Conservation (phyloP, 1,140 invertebrate species). For the Caenorhabditis tropicalis region DNA sequence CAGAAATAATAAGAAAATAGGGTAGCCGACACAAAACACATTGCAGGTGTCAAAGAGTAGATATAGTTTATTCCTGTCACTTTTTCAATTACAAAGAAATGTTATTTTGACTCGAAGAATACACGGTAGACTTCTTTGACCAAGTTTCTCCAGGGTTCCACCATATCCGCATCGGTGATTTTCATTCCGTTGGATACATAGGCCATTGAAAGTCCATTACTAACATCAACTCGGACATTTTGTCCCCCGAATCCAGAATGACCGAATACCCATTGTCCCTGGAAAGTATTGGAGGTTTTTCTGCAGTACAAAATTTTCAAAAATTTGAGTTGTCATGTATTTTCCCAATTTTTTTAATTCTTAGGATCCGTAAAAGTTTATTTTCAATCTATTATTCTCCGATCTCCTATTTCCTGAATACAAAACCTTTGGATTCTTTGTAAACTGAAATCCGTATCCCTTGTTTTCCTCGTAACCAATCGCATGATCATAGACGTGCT, state of each 20-base stretch:
- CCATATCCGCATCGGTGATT: constrained; percentile 52
- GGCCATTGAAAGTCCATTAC: constrained; percentile 52
- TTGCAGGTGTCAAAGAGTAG: not conserved
- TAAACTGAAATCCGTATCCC: constrained; percentile 55
- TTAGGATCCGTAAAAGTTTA: too few relatives aligned
- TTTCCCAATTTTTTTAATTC: too few relatives aligned
- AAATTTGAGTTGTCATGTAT: too few relatives aligned
- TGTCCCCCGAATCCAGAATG: constrained; percentile 58
- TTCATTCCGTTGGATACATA: constrained; percentile 58
- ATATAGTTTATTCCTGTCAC: not conserved
- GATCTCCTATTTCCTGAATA: not conserved
- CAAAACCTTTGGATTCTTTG: constrained; percentile 50
- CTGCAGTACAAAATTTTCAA: not conserved
- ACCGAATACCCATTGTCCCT: constrained; percentile 59
- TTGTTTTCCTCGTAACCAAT: constrained; percentile 49
- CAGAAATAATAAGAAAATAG: not conserved
- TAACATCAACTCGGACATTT: constrained; percentile 57
- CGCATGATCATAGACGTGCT: constrained; percentile 30
- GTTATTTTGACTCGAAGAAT: constrained; percentile 17
- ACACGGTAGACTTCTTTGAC: constrained; percentile 30
- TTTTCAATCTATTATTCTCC: too few relatives aligned
- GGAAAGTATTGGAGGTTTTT: not conserved
- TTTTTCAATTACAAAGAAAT: not conserved
- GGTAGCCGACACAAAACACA: not conserved
- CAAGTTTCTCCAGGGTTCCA: constrained; percentile 45